A percentile compares a stretch with the other conserved stretches of the same genome.
These are phyloP conservation scores for Apamea sordens DNA, from an alignment of 2,888 invertebrate genomes.

Conservation along the genomic window DNA sequence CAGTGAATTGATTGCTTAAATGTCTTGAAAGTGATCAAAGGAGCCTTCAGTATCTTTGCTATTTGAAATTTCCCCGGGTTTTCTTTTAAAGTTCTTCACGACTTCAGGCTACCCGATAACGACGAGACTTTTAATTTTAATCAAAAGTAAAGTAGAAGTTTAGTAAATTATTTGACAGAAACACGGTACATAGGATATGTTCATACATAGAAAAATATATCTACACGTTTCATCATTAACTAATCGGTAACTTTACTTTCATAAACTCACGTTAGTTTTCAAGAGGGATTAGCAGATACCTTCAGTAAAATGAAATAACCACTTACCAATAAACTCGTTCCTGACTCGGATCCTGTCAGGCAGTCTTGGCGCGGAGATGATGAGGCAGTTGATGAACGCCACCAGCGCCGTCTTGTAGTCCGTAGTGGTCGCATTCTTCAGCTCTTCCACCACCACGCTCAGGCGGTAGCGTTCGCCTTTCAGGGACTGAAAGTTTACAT, in stretches of 20 bases:
- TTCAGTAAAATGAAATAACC: background rate
- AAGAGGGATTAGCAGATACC: background rate
- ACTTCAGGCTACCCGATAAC: background rate
- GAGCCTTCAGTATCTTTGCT: background rate
- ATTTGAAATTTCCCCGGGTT: background rate
- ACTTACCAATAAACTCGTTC: conserved; percentile 98
- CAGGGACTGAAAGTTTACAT: conserved; percentile 91
- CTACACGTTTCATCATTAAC: background rate
- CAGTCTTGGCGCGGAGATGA: conserved; percentile 96
- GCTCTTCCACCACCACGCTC: conserved; percentile 96
- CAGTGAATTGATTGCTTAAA: background rate
- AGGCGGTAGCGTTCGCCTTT: conserved; percentile 97
- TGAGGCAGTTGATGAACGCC: conserved; percentile 98
- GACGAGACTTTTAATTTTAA: background rate
- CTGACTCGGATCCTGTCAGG: conserved; percentile 96
- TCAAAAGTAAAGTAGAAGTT: background rate
- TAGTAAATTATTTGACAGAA: background rate
- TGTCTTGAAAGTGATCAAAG: background rate
- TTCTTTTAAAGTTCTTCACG: background rate
- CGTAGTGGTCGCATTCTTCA: conserved; percentile 94
- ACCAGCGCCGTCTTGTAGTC: conserved; percentile 98
- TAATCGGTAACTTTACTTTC: background rate
- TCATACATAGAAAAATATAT: background rate
- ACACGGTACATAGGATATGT: background rate
- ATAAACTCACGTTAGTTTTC: background rate